Base-by-base conservation (phyloP, 1,140 invertebrate species). In the Artemia franciscana region DNA sequence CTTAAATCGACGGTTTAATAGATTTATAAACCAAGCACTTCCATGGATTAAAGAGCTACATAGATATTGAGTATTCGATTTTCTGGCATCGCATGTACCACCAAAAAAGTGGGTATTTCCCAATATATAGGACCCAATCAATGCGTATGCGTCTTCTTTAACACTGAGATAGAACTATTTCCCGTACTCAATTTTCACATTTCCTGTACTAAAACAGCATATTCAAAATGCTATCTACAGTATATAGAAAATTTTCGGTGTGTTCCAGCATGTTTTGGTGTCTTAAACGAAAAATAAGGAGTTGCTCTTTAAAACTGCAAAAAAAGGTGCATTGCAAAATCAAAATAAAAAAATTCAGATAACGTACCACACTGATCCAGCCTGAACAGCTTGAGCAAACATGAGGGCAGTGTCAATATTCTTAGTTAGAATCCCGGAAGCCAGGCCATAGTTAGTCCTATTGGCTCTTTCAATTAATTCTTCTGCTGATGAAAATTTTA, bases 401-500 rank as follows among this genome's bases (percentile, higher is more conserved):
- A 57, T 66, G 3, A 74, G 56, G 18, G 73, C 73, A 9, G 69
- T 76, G 58, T 78, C 71, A 9, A 80, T 63, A 63, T 79, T 71
- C 18, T 73, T 73, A 4, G 78, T 79, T 15, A 79, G 65, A 7
- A 81, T 73, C 5, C 73, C 75, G 25, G 79, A 78, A 24, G 76
- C 79, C 26, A 81, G 68, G 4, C 92, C 92, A 71, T 93, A 96
- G 30, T 78, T 76, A 2, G 89, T 88, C 66, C 84, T 80, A 70
- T 96, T 94, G 1, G 89, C 85, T 61, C 89, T 78, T 64, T 89
- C 82, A 28, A 96, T 84, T 0, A 89, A 82, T 74, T 96, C 91
- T 0, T 94, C 88, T 58, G 92, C 73, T 5, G 80, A 82, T 58
- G 86, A 83, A 69, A 95, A 96, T 71, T 91, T 91, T 24, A 94